These are phyloP conservation scores for Chrysolophus pictus DNA, from an alignment of 2,797 vertebrate species.

Conservation along the genomic window DNA sequence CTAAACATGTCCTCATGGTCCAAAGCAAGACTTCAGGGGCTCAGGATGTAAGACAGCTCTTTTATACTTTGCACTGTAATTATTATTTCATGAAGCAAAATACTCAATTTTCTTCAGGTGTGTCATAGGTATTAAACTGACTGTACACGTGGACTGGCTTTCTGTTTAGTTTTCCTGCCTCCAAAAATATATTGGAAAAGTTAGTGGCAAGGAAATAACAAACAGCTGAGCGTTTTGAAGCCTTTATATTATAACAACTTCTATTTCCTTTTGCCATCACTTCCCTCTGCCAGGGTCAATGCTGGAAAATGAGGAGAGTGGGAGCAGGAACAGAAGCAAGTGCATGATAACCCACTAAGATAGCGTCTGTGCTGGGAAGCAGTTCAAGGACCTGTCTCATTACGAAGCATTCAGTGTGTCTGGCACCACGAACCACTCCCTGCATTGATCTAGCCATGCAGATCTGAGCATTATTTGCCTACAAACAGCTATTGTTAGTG, in stretches of 20 bases:
- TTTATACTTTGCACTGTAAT: slow-evolving; percentile 51
- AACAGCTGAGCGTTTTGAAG: neutral
- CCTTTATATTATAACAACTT: neutral
- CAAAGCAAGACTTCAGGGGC: slow-evolving; percentile 4
- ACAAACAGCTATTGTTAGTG: slow-evolving; percentile 35
- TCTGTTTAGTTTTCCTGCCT: neutral
- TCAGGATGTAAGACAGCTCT: slow-evolving; percentile 40
- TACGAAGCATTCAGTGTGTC: neutral
- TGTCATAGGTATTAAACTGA: slow-evolving; percentile 42
- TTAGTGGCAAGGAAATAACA: slow-evolving; percentile 34
- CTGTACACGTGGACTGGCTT: neutral
- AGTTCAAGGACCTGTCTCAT: slow-evolving; percentile 27
- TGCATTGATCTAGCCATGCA: neutral
- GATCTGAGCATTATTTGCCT: slow-evolving; percentile 15
- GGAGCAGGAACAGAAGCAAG: slow-evolving; percentile 47
- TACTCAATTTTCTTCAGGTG: slow-evolving; percentile 45
- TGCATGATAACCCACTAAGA: slow-evolving; percentile 37
- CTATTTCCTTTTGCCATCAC: neutral
- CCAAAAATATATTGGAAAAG: slow-evolving; percentile 38
- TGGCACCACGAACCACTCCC: slow-evolving; percentile 28
- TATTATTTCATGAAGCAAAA: slow-evolving; percentile 66
- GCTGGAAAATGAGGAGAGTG: neutral
- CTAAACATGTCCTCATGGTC: slow-evolving; percentile 13
- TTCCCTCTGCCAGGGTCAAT: neutral
- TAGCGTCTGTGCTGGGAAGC: neutral